Evolutionary conservation across 2,888 invertebrate genomes (phyloP).

Genomic region (Melieria picta): DNA sequence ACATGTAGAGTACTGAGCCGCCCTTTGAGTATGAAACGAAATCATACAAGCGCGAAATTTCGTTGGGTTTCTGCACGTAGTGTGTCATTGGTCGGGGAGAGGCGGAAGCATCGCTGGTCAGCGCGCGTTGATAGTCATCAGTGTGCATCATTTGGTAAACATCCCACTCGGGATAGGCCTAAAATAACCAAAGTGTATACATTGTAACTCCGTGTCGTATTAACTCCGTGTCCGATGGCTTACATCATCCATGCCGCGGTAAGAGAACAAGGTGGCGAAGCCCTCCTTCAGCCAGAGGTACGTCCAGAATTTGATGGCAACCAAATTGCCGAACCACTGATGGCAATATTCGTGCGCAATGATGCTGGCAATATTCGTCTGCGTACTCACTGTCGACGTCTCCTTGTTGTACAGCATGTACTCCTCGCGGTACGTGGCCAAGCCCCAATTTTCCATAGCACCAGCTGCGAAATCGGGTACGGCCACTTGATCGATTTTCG

Average conservation of each 20-base stretch:
- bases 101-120: constrained; percentile 77
- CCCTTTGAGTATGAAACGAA: constrained; percentile 91
- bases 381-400: constrained; percentile 54
- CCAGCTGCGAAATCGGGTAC: constrained; percentile 85
- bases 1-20: constrained; percentile 70
- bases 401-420: constrained; percentile 56
- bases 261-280: constrained; percentile 67
- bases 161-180: constrained; percentile 75
- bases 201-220: background rate
- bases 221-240: constrained; percentile 10
- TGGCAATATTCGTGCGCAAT: constrained; percentile 74
- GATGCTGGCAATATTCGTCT: constrained; percentile 68
- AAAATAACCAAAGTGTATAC: background rate
- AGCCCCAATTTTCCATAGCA: constrained; percentile 96
- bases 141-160: constrained; percentile 80
- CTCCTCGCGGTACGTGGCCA: constrained; percentile 72
- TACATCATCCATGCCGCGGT: constrained; percentile 56
- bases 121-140: constrained; percentile 78
- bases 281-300: constrained; percentile 80
- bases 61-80: constrained; percentile 82
- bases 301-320: constrained; percentile 77
- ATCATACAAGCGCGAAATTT: constrained; percentile 85
- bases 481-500: constrained; percentile 88
- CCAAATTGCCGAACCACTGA: constrained; percentile 84
- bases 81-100: constrained; percentile 84